phyloP scores from a whole-genome alignment of 2,797 vertebrate genomes.

The Acanthornis magna region DNA sequence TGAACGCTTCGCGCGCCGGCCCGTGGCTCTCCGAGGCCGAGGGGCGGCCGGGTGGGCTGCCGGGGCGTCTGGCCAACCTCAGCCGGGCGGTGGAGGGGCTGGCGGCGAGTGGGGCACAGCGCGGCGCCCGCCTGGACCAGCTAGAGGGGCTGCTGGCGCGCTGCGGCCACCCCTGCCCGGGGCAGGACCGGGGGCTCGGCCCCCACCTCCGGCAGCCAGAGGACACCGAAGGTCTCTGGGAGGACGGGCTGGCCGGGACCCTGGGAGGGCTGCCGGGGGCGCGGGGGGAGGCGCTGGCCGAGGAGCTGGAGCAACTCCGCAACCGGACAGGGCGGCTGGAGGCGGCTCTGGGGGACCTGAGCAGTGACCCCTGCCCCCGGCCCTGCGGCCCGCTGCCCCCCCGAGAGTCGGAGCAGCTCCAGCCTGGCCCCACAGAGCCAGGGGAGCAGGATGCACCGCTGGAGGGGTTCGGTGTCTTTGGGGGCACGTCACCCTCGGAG shows the following conservation, averaged over 20 bases:
- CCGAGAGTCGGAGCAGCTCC: constrained; percentile 75
- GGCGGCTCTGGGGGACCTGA: constrained; percentile 64
- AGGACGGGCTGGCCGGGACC: constrained; percentile 72
- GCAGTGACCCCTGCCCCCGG: constrained; percentile 73
- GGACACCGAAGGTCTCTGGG: constrained; percentile 75
- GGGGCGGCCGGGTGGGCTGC: constrained; percentile 74
- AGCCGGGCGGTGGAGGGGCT: constrained; percentile 77
- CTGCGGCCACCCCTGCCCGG: constrained; percentile 79
- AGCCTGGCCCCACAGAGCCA: not conserved
- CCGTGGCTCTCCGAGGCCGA: constrained; percentile 81
- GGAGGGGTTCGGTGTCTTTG: constrained; percentile 80
- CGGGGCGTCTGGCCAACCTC: constrained; percentile 77
- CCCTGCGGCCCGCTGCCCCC: constrained; percentile 79
- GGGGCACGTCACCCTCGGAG: constrained; percentile 75
- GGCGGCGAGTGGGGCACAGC: constrained; percentile 78
- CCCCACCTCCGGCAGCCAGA: constrained; percentile 79
- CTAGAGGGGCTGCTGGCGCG: constrained; percentile 73
- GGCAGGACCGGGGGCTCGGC: constrained; percentile 47
- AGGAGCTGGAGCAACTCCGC: constrained; percentile 68
- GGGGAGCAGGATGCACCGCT: constrained; percentile 45
- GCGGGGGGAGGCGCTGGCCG: constrained; percentile 73
- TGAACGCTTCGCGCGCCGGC: constrained; percentile 69
- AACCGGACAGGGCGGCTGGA: constrained; percentile 78
- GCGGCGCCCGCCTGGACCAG: constrained; percentile 73
- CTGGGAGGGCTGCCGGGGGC: constrained; percentile 72